phyloP scores from a whole-genome alignment of 2,888 invertebrate species.

The Allolobophora icterica region DNA sequence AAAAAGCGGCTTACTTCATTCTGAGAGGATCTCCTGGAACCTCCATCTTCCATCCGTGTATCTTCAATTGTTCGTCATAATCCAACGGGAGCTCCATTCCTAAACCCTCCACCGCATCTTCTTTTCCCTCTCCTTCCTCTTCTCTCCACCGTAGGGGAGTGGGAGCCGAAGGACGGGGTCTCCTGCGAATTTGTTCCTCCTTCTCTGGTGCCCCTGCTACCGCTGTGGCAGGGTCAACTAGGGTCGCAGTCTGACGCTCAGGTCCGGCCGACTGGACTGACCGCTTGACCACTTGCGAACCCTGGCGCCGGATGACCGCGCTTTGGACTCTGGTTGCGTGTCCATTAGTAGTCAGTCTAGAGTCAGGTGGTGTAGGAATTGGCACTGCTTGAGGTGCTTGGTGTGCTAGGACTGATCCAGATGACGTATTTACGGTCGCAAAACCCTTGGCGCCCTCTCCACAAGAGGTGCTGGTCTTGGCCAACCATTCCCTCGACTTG shows the following conservation, averaged over 20 bases:
- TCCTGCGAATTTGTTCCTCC: not conserved
- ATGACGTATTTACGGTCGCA: not conserved
- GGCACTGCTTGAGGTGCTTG: not conserved
- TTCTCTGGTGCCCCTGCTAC: not conserved
- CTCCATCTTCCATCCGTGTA: conserved; percentile 61
- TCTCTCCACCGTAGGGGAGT: not conserved
- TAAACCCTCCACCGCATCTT: not conserved
- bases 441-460: not conserved
- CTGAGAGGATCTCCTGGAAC: conserved; percentile 60
- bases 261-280: conserved; percentile 31
- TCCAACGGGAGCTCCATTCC: conserved; percentile 42
- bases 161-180: not conserved
- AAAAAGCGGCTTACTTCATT: conserved; percentile 56
- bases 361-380: not conserved
- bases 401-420: not conserved
- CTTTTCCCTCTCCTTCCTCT: not conserved
- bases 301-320: conserved; percentile 20
- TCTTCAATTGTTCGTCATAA: conserved; percentile 54
- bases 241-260: not conserved
- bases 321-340: conserved; percentile 23
- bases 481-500: not conserved
- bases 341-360: not conserved
- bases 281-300: not conserved
- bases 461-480: not conserved
- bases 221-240: not conserved